Evolutionary conservation across 2,888 invertebrate genomes (phyloP).

Genomic region (Melipona bicolor): DNA sequence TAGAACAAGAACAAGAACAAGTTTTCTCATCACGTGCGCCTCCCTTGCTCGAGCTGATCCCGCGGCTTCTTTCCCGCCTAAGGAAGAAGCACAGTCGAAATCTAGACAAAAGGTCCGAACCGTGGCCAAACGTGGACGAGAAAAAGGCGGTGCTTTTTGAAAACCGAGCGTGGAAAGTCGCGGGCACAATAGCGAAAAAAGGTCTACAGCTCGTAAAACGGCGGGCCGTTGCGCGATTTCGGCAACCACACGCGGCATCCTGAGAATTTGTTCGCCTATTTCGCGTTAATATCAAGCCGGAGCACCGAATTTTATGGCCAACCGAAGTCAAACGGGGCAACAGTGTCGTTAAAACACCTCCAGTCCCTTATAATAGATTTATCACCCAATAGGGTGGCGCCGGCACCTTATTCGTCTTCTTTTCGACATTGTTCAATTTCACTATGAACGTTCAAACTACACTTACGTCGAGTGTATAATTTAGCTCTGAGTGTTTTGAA

Average conservation of each 20-base stretch:
- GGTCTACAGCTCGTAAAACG: conserved; percentile 73
- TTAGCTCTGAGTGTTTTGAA: too few species aligned
- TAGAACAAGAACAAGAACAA: conserved; percentile 11
- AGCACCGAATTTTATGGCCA: conserved; percentile 59
- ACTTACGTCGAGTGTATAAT: too few species aligned
- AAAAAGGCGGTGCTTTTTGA: conserved; percentile 48
- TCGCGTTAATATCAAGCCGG: conserved; percentile 59
- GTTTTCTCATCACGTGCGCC: conserved; percentile 42
- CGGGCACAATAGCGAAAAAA: conserved; percentile 58
- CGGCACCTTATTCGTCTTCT: conserved; percentile 25
- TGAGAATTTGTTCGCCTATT: conserved; percentile 68
- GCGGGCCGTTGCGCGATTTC: conserved; percentile 40
- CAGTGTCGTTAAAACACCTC: conserved; percentile 65
- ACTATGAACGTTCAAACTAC: background rate
- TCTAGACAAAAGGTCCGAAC: conserved; percentile 38
- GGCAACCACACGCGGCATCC: conserved; percentile 66
- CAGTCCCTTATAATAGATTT: conserved; percentile 33
- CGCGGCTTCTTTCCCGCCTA: conserved; percentile 12
- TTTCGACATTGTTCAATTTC: conserved; percentile 2
- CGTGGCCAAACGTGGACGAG: conserved; percentile 22
- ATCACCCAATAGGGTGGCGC: conserved; percentile 29
- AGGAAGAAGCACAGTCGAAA: conserved; percentile 14
- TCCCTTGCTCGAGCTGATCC: conserved; percentile 25
- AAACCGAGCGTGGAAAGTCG: conserved; percentile 6
- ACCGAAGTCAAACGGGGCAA: conserved; percentile 58